A percentile compares a stretch with the other conserved stretches of the same genome.
Conservation (phyloP, 2,113 vertebrate genomes). For the Cromileptes altivelis region DNA sequence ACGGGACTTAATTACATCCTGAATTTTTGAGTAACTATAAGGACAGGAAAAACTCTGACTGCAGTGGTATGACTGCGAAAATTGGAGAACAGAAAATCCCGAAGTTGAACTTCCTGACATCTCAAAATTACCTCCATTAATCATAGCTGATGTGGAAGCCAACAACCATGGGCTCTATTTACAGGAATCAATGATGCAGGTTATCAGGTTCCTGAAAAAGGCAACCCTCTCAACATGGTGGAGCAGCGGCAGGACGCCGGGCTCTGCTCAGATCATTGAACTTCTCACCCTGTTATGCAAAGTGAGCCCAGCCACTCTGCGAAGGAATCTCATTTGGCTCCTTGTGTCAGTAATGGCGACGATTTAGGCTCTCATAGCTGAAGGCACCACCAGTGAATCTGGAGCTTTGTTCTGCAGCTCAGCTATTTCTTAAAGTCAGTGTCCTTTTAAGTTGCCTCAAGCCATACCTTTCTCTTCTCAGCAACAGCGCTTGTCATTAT, state of each 20-base stretch:
- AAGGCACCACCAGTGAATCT: slow-evolving; percentile 13
- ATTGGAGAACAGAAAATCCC: slow-evolving; percentile 40
- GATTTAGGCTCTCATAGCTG: slow-evolving; percentile 25
- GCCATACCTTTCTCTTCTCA: background rate
- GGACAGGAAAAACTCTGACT: slow-evolving; percentile 13
- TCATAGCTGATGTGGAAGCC: slow-evolving; percentile 31
- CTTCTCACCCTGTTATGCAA: slow-evolving; percentile 67
- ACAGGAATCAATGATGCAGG: slow-evolving; percentile 58
- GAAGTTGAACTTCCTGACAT: slow-evolving; percentile 49
- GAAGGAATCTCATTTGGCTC: slow-evolving; percentile 42
- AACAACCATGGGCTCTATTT: slow-evolving; percentile 49
- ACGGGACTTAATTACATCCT: slow-evolving; percentile 12
- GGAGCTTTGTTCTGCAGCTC: slow-evolving; percentile 25
- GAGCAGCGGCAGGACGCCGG: slow-evolving; percentile 36
- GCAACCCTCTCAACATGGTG: slow-evolving; percentile 22
- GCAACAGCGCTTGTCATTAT: background rate
- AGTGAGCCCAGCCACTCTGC: slow-evolving; percentile 34
- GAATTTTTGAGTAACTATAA: slow-evolving; percentile 17
- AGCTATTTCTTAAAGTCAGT: slow-evolving; percentile 11
- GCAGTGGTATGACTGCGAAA: slow-evolving; percentile 5
- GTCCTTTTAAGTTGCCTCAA: background rate
- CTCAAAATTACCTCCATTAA: slow-evolving; percentile 63
- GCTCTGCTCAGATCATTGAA: slow-evolving; percentile 53
- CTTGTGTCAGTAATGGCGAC: slow-evolving; percentile 34
- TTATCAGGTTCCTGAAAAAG: slow-evolving; percentile 55